Evolutionary conservation across 2,113 vertebrate species (phyloP).

Genomic region (Australoheros scitulus): DNA sequence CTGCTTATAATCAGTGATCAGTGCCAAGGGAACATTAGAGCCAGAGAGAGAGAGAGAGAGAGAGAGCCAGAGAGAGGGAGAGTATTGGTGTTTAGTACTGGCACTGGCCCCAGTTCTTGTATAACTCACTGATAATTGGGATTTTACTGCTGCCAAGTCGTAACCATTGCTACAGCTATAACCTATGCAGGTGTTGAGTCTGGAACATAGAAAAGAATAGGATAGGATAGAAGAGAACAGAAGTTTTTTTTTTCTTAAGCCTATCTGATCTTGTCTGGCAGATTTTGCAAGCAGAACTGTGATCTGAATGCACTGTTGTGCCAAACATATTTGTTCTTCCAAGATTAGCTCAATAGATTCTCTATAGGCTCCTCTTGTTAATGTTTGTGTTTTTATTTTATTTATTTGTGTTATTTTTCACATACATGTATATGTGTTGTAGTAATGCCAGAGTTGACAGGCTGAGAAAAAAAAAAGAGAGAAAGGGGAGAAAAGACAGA

Average conservation of each 20-base stretch:
- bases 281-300: too few species aligned
- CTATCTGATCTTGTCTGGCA: too few species aligned
- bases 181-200: conserved; percentile 19
- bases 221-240: neutral
- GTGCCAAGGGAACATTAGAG: conserved; percentile 17
- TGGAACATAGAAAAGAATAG: neutral
- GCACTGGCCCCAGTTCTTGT: conserved; percentile 27
- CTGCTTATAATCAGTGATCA: conserved; percentile 22
- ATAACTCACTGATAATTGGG: conserved; percentile 58
- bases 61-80: neutral
- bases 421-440: too few species aligned
- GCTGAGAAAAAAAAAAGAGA: too few species aligned
- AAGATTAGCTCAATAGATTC: too few species aligned
- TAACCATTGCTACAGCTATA: conserved; percentile 12
- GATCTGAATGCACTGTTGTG: too few species aligned
- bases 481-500: neutral
- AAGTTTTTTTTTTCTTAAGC: too few species aligned
- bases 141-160: conserved; percentile 41
- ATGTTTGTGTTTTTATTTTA: too few species aligned
- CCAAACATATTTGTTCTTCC: too few species aligned
- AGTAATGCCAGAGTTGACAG: too few species aligned
- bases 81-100: conserved; percentile 13
- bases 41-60: neutral
- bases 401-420: too few species aligned
- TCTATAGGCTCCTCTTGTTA: too few species aligned